phyloP scores from a whole-genome alignment of 2,888 invertebrate species.

The Spodoptera picta region DNA sequence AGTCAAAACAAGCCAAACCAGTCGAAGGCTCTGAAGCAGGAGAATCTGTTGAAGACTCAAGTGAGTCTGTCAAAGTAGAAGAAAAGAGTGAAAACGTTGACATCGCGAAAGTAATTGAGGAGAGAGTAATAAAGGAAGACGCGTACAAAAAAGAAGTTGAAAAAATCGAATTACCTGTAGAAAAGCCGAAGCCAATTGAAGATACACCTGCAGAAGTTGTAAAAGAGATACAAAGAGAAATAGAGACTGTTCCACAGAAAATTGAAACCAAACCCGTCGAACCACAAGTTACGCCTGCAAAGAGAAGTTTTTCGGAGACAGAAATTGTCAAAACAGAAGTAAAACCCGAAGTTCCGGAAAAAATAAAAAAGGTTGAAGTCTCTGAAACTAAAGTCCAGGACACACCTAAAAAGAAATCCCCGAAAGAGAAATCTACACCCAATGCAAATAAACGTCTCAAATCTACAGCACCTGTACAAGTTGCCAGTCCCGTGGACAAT shows the following conservation, averaged over 20 bases:
- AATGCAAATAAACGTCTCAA: conserved; percentile 72
- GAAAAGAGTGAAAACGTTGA: conserved; percentile 43
- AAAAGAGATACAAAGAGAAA: conserved; percentile 24
- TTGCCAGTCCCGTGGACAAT: conserved; percentile 34
- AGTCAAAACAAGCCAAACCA: conserved; percentile 67
- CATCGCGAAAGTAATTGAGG: conserved; percentile 44
- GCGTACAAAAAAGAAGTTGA: conserved; percentile 47
- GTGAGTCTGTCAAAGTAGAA: conserved; percentile 32
- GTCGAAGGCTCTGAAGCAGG: conserved; percentile 44
- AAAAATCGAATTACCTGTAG: conserved; percentile 35
- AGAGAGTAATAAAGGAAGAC: conserved; percentile 42
- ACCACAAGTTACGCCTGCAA: conserved; percentile 36
- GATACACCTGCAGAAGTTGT: conserved; percentile 34
- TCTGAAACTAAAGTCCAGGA: conserved; percentile 57
- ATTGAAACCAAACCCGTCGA: conserved; percentile 39
- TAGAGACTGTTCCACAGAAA: conserved; percentile 28
- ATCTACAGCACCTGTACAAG: conserved; percentile 44
- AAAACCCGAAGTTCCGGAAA: conserved; percentile 53
- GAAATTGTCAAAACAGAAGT: conserved; percentile 39
- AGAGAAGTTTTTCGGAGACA: conserved; percentile 48
- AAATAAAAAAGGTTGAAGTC: conserved; percentile 61
- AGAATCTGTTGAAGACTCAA: conserved; percentile 50
- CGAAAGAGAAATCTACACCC: conserved; percentile 64
- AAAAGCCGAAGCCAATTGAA: conserved; percentile 25
- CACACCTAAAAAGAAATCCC: conserved; percentile 71